A percentile compares a stretch with the other conserved stretches of the same genome.
Evolutionary conservation across 2,888 invertebrate species (phyloP).

Genomic region (Meghimatium bilineatum): DNA sequence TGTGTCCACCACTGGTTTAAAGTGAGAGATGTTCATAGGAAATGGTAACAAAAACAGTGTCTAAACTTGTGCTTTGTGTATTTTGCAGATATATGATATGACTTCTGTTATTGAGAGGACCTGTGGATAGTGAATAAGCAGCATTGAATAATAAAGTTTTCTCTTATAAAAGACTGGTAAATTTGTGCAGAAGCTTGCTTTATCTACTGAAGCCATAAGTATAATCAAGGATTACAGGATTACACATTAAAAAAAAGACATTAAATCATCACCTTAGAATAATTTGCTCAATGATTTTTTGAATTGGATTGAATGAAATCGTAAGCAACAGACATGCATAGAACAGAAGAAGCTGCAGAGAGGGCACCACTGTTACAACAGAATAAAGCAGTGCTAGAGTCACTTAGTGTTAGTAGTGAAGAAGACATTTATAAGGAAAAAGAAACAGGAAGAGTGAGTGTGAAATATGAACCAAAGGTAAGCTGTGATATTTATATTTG

Average conservation of each 20-base stretch:
- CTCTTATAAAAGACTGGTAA: neutral
- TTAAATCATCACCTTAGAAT: neutral
- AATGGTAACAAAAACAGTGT: no score
- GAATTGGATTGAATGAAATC: neutral
- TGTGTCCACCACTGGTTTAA: no score
- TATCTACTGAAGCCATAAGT: neutral
- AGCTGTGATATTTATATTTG: neutral
- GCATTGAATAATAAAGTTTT: neutral
- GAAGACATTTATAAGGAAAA: slow-evolving; percentile 27
- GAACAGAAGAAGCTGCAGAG: slow-evolving; percentile 29
- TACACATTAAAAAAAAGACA: neutral
- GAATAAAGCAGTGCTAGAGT: slow-evolving; percentile 1
- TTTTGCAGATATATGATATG: neutral
- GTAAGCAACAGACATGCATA: slow-evolving; percentile 14
- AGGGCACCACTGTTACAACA: slow-evolving; percentile 37
- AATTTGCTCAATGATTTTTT: neutral
- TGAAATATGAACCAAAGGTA: slow-evolving; percentile 48
- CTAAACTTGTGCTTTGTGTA: neutral
- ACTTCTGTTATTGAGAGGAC: neutral
- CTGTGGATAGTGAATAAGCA: neutral
- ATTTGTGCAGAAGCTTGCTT: neutral
- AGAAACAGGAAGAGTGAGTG: slow-evolving; percentile 20
- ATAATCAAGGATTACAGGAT: neutral
- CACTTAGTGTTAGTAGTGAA: slow-evolving; percentile 37
- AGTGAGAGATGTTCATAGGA: no score